Conservation (phyloP, 2,888 invertebrate species). For the Lochmaea capreae region DNA sequence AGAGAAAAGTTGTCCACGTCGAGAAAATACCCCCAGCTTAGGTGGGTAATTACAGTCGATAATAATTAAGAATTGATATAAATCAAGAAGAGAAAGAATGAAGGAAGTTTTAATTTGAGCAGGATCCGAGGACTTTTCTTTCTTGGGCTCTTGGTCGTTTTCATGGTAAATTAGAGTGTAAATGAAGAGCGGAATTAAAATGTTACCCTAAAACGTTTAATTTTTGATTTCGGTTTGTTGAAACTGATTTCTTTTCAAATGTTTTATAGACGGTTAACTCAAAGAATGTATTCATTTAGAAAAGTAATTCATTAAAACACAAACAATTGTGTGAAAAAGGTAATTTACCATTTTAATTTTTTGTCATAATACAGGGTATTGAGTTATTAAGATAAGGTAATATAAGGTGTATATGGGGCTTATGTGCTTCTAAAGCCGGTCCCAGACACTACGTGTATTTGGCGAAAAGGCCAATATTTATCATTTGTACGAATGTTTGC, state of each 20-base stretch:
- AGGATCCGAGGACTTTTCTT: slow-evolving; percentile 38
- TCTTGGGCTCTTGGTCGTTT: slow-evolving; percentile 37
- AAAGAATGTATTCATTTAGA: too few species aligned
- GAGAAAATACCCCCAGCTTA: slow-evolving; percentile 59
- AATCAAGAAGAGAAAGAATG: slow-evolving; percentile 62
- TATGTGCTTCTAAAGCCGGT: too few species aligned
- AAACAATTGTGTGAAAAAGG: too few species aligned
- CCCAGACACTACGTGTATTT: too few species aligned
- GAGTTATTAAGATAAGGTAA: too few species aligned
- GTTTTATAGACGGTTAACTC: slow-evolving; percentile 3
- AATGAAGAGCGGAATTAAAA: slow-evolving; percentile 54
- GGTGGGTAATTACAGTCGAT: slow-evolving; percentile 65
- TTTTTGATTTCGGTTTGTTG: slow-evolving; percentile 37
- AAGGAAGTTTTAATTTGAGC: slow-evolving; percentile 61
- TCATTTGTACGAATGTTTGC: too few species aligned
- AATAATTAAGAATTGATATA: slow-evolving; percentile 64
- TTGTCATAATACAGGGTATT: too few species aligned
- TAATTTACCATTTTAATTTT: too few species aligned
- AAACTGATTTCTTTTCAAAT: slow-evolving; percentile 17
- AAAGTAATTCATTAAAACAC: too few species aligned
- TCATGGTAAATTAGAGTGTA: slow-evolving; percentile 53
- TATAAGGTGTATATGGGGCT: too few species aligned
- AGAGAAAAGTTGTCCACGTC: slow-evolving; percentile 54
- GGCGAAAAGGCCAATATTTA: too few species aligned
- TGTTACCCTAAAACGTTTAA: slow-evolving; percentile 44